Percentiles rank a stretch among this genome's conserved stretches.
phyloP scores from a whole-genome alignment of 2,113 vertebrate species.

The Paratilapia polleni region DNA sequence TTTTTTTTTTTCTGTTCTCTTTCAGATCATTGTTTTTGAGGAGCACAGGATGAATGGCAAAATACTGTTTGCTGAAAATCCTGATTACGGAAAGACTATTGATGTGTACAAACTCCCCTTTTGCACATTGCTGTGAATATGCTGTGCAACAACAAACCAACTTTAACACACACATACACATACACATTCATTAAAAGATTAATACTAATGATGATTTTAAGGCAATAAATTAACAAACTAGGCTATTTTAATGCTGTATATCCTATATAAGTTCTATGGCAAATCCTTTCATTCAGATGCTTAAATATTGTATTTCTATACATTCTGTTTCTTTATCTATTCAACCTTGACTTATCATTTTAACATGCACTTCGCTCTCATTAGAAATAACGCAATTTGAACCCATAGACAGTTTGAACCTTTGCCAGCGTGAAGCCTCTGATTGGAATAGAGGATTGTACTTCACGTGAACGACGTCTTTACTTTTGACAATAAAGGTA shows the following conservation, averaged over 20 bases:
- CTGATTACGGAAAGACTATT: constrained; percentile 82
- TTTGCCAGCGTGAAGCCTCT: neutral
- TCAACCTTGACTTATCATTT: neutral
- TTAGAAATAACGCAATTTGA: neutral
- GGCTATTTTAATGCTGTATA: neutral
- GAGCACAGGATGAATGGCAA: constrained; percentile 80
- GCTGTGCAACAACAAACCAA: neutral
- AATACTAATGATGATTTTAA: neutral
- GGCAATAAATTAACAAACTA: neutral
- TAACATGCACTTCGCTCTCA: constrained; percentile 11
- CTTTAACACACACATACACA: neutral
- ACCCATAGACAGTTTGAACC: neutral
- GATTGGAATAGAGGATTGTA: constrained; percentile 40
- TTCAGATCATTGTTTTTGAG: constrained; percentile 90
- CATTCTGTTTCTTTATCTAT: neutral
- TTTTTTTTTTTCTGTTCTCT: neutral
- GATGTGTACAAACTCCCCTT: constrained; percentile 76
- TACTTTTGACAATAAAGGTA: constrained; percentile 41
- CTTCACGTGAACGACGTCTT: neutral
- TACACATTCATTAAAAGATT: neutral
- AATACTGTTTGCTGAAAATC: constrained; percentile 82
- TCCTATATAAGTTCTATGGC: neutral
- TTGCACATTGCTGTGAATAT: constrained; percentile 71
- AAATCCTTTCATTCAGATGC: neutral
- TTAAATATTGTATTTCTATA: neutral